These are phyloP conservation scores for Sycophila texana DNA, from an alignment of 2,888 invertebrate genomes.

Conservation along the genomic window DNA sequence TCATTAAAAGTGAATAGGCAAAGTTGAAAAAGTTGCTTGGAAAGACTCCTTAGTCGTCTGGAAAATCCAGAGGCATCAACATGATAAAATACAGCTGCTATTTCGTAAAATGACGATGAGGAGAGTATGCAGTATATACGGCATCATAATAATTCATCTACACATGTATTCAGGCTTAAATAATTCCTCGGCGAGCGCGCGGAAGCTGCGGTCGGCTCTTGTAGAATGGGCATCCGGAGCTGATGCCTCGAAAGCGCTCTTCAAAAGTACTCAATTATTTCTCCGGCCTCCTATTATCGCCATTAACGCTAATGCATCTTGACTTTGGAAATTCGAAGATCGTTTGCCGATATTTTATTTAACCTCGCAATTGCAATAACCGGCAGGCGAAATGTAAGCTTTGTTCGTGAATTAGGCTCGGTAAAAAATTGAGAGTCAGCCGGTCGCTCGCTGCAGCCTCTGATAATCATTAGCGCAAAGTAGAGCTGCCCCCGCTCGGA, in stretches of 20 bases:
- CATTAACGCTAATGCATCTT: conserved; percentile 40
- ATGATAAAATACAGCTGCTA: no score
- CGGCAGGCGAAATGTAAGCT: no score
- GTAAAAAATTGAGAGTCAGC: neutral
- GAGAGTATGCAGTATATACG: neutral
- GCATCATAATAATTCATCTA: neutral
- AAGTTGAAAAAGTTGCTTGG: neutral
- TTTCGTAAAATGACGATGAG: no score
- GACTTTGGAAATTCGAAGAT: conserved; percentile 40
- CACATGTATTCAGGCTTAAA: no score
- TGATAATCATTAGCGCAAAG: conserved; percentile 42
- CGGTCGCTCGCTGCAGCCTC: neutral
- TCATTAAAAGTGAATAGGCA: conserved; percentile 39
- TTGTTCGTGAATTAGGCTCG: neutral
- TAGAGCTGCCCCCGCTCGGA: neutral
- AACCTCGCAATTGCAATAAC: no score
- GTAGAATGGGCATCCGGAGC: conserved; percentile 29
- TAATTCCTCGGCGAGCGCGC: no score
- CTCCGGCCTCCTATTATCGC: conserved; percentile 14
- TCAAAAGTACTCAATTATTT: conserved; percentile 44
- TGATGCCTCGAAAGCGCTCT: conserved; percentile 1
- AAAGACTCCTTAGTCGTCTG: no score
- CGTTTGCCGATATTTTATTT: neutral
- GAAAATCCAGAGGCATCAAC: no score
- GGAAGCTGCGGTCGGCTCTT: neutral